These are phyloP conservation scores for Euphydryas editha DNA, from an alignment of 2,888 invertebrate species.

Conservation along the genomic window DNA sequence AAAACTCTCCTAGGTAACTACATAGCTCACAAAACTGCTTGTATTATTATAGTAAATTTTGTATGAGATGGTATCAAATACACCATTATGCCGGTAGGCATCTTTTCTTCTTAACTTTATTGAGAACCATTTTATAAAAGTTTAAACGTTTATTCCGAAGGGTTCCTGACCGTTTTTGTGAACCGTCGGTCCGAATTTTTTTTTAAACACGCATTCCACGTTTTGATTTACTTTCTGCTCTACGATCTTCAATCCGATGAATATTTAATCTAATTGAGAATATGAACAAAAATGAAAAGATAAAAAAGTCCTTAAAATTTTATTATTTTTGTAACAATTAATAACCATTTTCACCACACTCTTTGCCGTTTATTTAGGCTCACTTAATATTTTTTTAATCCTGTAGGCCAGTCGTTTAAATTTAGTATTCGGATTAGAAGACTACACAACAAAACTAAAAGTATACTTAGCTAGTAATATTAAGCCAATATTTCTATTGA, in stretches of 20 bases:
- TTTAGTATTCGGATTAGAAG: background rate
- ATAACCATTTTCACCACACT: background rate
- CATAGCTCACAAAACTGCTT: constrained; percentile 37
- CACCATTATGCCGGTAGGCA: constrained; percentile 36
- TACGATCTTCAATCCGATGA: background rate
- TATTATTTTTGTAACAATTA: background rate
- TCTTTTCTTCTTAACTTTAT: constrained; percentile 37
- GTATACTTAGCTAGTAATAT: constrained; percentile 10
- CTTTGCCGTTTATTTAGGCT: background rate
- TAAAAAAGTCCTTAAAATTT: background rate
- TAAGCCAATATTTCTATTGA: constrained; percentile 21
- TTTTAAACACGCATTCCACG: constrained; percentile 4
- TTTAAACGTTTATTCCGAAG: constrained; percentile 27
- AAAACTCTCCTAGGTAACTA: constrained; percentile 31
- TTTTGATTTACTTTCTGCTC: background rate
- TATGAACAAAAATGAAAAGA: background rate
- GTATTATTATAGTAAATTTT: constrained; percentile 40
- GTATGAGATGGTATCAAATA: constrained; percentile 38
- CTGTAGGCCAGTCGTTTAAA: background rate
- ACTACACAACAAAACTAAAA: background rate
- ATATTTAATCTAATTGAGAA: background rate
- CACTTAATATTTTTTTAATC: background rate
- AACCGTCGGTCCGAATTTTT: constrained; percentile 24
- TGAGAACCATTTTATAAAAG: constrained; percentile 30
- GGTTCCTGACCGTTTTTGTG: constrained; percentile 28